Base-by-base conservation (phyloP, 2,888 invertebrate species). In the Tortricodes alternella region DNA sequence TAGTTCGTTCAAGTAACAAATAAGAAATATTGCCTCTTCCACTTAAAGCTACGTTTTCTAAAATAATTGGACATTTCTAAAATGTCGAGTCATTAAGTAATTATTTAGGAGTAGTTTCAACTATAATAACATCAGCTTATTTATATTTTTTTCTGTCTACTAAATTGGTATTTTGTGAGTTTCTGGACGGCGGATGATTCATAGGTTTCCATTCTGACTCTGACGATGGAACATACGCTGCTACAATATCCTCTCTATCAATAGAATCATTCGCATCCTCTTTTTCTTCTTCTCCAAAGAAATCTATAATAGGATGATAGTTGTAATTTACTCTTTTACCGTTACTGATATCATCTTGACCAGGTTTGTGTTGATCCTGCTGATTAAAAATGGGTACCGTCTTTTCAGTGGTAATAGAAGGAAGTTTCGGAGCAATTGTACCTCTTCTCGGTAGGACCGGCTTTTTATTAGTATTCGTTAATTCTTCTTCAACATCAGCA, bases 221-320 rank as follows among this genome's bases (percentile, higher is more conserved):
- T 16, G 73, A 56, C 2, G 79, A 68, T 8, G 80, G 75, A 6
- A 76, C 60, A 61, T 73, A 87, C 15, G 75, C 71, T 34, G 76
- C 53, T 32, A 70, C 76, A 58, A 62, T 75, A 51, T 89, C 90
- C 66, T 86, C 89, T 70, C 89, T 78, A 53, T 90, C 90, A 61
- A 87, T 85, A 9, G 83, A 80, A 32, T 76, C 76, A 39, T 81
- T 77, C 41, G 76, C 75, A 37, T 62, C 66, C 29, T 80, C 80
- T 63, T 78, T 81, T 29, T 74, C 82, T 23, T 75, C 78, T 46
- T 87, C 89, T 62, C 92, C 93, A 75, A 96, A 96, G 75, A 95
- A 96, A 71, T 96, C 96, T 64, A 96, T 95, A 43, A 96, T 96
- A 1, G 96, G 96, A 80, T 96, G 96, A 69, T 96, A 96, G 73